These are phyloP conservation scores for Lepidurus couesii DNA, from an alignment of 1,140 invertebrate genomes.

Conservation along the genomic window DNA sequence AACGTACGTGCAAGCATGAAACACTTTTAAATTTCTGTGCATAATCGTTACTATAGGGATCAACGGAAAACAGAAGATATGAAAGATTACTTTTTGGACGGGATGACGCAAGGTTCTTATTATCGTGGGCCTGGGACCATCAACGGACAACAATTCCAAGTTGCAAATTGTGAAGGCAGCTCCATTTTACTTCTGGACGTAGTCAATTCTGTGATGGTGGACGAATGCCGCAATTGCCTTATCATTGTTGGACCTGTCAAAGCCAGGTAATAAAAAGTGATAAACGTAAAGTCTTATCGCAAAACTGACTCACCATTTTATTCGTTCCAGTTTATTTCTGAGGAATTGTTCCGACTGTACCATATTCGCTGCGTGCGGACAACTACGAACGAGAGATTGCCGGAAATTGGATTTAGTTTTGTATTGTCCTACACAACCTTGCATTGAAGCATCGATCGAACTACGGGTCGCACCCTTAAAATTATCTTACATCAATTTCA, in stretches of 20 bases:
- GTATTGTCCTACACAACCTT: conserved; percentile 1
- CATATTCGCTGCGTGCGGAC: not conserved
- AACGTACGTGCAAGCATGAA: not conserved
- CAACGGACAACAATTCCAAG: conserved; percentile 10
- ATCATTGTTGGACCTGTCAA: conserved; percentile 11
- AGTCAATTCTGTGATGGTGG: not conserved
- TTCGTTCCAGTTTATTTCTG: not conserved
- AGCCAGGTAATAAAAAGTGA: not conserved
- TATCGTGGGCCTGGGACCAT: not conserved
- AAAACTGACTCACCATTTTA: not conserved
- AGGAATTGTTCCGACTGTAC: not conserved
- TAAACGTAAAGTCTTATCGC: not conserved
- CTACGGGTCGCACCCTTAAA: not conserved
- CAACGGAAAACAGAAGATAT: not conserved
- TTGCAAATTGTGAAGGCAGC: not conserved
- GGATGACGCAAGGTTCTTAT: not conserved
- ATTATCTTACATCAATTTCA: not conserved
- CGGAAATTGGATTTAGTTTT: conserved; percentile 6
- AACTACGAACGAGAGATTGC: not conserved
- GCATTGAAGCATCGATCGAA: conserved; percentile 10
- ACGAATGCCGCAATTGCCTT: conserved; percentile 1
- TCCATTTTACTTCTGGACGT: not conserved
- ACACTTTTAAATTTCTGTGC: not conserved
- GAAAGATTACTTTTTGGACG: not conserved
- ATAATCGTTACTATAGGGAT: not conserved